phyloP scores from a whole-genome alignment of 2,113 vertebrate genomes.

The Leptosomus discolor region DNA sequence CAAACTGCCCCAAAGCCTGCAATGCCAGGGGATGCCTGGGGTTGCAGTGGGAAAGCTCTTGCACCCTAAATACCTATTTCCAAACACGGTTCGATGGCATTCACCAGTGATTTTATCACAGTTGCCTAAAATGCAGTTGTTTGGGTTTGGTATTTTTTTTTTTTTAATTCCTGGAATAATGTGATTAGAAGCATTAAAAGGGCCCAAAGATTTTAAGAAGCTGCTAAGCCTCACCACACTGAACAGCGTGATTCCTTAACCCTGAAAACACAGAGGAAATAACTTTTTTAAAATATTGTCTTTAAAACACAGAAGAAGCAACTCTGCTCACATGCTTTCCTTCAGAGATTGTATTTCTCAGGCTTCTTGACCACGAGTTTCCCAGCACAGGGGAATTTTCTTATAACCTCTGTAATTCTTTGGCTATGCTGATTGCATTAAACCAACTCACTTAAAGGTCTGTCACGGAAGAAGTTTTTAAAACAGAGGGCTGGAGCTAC shows the following conservation, averaged over 20 bases:
- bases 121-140: neutral
- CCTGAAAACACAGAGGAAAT: neutral
- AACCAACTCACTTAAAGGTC: neutral
- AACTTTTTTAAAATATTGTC: neutral
- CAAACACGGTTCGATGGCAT: neutral
- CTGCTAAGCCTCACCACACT: neutral
- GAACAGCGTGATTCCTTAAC: neutral
- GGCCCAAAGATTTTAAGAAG: neutral
- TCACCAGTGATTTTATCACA: neutral
- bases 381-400: neutral
- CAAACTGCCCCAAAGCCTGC: neutral
- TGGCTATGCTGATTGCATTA: neutral
- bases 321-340: neutral
- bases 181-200: neutral
- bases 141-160: neutral
- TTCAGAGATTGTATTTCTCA: neutral
- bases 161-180: neutral
- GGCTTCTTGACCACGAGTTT: neutral
- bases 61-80: neutral
- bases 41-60: neutral
- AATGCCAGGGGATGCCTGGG: too few species aligned
- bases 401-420: neutral
- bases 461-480: neutral
- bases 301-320: neutral
- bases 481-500: neutral